Conservation (phyloP, 2,113 vertebrate species). For the Phasianus colchicus region DNA sequence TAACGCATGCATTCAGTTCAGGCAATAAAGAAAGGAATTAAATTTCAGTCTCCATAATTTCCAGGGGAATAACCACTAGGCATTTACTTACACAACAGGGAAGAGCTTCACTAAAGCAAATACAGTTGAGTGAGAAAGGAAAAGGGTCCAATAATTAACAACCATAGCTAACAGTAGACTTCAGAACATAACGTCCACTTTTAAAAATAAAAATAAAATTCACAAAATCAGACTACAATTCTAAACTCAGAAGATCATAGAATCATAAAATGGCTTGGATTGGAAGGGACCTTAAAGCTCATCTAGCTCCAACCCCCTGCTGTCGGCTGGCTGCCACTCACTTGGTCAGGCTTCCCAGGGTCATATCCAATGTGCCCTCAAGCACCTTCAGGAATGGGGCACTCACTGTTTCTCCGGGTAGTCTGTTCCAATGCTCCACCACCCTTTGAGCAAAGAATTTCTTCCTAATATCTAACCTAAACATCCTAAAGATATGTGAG, state of each 20-base stretch:
- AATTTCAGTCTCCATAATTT: not conserved
- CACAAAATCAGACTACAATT: not conserved
- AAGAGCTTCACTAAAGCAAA: not conserved
- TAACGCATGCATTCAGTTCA: not conserved
- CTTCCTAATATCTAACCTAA: too few relatives aligned
- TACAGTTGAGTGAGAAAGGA: not conserved
- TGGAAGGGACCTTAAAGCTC: too few relatives aligned
- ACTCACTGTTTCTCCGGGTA: too few relatives aligned
- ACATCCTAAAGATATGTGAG: too few relatives aligned
- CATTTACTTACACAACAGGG: not conserved
- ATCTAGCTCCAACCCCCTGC: too few relatives aligned
- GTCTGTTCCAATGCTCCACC: too few relatives aligned
- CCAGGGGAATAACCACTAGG: fast-evolving
- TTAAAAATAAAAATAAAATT: not conserved
- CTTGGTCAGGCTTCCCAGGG: too few relatives aligned
- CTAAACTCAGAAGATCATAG: not conserved
- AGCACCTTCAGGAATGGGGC: too few relatives aligned
- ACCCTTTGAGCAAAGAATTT: too few relatives aligned
- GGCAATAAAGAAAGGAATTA: not conserved
- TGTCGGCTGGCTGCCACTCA: too few relatives aligned
- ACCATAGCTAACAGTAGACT: not conserved
- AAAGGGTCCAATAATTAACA: not conserved
- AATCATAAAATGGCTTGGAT: too few relatives aligned
- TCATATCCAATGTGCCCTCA: too few relatives aligned
- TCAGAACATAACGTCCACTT: not conserved